Evolutionary conservation across 37 sponge, comb jelly and placozoan genomes (phyloP).

Genomic region (Crambe crambe): DNA sequence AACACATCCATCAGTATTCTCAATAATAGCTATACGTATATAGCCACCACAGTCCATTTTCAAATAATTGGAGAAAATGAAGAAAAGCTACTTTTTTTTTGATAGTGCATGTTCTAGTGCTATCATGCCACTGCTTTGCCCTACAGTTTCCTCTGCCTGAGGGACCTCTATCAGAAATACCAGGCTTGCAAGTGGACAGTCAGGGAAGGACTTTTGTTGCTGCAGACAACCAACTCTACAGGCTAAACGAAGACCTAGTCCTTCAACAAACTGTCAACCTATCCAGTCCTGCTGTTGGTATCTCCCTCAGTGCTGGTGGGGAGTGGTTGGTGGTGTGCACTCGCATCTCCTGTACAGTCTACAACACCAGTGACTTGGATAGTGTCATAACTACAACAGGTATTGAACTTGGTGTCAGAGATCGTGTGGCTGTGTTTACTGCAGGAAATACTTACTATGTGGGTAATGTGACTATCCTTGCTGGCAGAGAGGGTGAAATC

Average conservation of each 20-base stretch:
- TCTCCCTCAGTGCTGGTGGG: constrained; percentile 24
- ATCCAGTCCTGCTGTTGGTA: background rate
- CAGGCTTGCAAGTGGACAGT: constrained; percentile 17
- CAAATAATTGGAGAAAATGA: no score
- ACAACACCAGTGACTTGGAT: constrained; percentile 11
- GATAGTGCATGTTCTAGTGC: no score
- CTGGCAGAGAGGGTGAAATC: background rate
- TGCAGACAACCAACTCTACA: constrained; percentile 19
- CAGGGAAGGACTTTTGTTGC: constrained; percentile 14
- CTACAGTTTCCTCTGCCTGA: background rate
- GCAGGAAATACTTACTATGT: constrained; percentile 28
- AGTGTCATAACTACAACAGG: background rate
- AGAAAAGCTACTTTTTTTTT: no score
- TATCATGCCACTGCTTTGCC: background rate
- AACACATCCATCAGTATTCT: no score
- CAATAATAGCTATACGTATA: no score
- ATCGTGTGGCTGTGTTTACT: constrained; percentile 5
- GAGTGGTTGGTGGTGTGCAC: constrained; percentile 26
- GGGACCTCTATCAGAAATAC: background rate
- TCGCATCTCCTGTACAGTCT: constrained; percentile 20
- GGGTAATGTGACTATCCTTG: background rate
- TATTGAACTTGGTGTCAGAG: background rate
- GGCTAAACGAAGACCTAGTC: constrained; percentile 4
- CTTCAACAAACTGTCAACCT: constrained; percentile 9
- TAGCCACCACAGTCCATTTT: no score